Percentiles rank a stretch among this genome's conserved stretches.
Conservation (phyloP, 2,113 vertebrate genomes). For the Grallaria varia region DNA sequence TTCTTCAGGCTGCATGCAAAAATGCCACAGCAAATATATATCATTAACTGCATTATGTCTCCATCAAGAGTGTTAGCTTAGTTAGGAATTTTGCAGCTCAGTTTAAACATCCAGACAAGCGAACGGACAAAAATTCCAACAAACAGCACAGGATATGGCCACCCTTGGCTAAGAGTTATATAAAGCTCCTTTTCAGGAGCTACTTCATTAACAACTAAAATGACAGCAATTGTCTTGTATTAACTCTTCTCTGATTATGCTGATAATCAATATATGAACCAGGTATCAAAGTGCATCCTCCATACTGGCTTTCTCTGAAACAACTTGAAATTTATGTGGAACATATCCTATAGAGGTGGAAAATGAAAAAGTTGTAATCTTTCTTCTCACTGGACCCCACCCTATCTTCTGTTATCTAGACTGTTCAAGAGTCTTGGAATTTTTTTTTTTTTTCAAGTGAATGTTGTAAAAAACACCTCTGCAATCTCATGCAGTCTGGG, state of each 20-base stretch:
- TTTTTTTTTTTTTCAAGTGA: not conserved
- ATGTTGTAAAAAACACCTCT: not conserved
- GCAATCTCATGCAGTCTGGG: not conserved
- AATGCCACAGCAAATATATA: not conserved
- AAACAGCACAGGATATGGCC: not conserved
- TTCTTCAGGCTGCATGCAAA: not conserved
- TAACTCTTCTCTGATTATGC: not conserved
- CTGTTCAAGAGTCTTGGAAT: not conserved
- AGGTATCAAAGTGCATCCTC: not conserved
- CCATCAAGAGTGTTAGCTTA: not conserved
- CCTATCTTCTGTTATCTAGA: not conserved
- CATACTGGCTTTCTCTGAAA: not conserved
- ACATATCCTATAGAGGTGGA: not conserved
- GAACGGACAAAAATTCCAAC: not conserved
- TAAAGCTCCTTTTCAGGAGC: not conserved
- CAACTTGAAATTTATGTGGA: not conserved
- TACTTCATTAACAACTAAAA: not conserved
- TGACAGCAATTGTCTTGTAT: not conserved
- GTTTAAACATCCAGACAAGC: not conserved
- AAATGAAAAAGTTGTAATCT: not conserved
- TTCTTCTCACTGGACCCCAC: constrained; percentile 49
- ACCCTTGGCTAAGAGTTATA: not conserved
- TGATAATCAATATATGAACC: not conserved
- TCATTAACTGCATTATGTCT: not conserved
- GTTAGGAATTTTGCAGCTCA: not conserved